Evolutionary conservation across 2,888 invertebrate species (phyloP).

Genomic region (Unio pictorum): DNA sequence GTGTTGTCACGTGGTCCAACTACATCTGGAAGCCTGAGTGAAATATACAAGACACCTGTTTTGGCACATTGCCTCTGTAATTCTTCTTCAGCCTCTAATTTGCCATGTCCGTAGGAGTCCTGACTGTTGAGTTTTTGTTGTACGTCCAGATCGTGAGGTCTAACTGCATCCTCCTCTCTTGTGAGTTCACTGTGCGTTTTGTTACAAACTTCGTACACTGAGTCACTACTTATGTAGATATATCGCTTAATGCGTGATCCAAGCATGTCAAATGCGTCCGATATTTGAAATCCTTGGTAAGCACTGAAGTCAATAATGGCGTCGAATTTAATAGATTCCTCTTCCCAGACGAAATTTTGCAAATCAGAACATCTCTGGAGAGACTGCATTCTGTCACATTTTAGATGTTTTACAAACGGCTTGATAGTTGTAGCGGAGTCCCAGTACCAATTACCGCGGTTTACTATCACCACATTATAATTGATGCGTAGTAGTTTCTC

Average conservation of each 20-base stretch:
- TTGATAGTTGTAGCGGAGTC: conserved; percentile 61
- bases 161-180: conserved; percentile 69
- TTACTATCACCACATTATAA: conserved; percentile 66
- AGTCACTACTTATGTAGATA: conserved; percentile 73
- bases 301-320: conserved; percentile 73
- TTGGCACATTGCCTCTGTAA: conserved; percentile 53
- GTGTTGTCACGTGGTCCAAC: conserved; percentile 73
- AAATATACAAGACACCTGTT: conserved; percentile 65
- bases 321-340: conserved; percentile 63
- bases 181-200: conserved; percentile 50
- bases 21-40: conserved; percentile 73
- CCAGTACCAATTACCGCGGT: conserved; percentile 73
- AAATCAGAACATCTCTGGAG: conserved; percentile 40
- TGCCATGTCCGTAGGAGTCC: conserved; percentile 72
- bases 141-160: conserved; percentile 65
- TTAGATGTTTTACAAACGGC: conserved; percentile 60
- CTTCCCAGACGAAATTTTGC: conserved; percentile 59
- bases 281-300: conserved; percentile 69
- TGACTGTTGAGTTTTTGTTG: conserved; percentile 48
- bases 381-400: conserved; percentile 69
- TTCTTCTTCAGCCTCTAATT: conserved; percentile 72
- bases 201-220: conserved; percentile 73
- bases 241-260: conserved; percentile 67
- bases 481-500: conserved; percentile 65
- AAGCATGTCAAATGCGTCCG: conserved; percentile 63